Base-by-base conservation (phyloP, 2,888 invertebrate genomes). In the Odontothrips loti region DNA sequence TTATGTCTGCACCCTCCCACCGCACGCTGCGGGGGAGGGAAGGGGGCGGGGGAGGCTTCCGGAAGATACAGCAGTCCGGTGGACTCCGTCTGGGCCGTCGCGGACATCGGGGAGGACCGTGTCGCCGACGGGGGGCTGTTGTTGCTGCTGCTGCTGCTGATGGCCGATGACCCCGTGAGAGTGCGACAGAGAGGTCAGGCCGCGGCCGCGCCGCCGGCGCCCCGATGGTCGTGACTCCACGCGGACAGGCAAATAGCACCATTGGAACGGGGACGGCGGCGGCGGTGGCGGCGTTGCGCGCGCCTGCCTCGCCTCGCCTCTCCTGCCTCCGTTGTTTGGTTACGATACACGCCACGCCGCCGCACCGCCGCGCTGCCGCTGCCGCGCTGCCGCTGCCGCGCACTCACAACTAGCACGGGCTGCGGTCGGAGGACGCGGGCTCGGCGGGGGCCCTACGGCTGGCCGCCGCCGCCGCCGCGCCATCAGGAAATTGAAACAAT, bases 401-500 rank as follows among this genome's bases (percentile, higher is more conserved):
- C 27, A 27, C 68, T 75, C 27, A 75, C 27, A 75, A 27, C 68
- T 75, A 75, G 68, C 68, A 27, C 68, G 68, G 68, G 27, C 68
- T 75, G 68, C 68, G 68, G 68, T 75, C 68, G 68, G 23, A 11
- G 68, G 68, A 20, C 68, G 68, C 68, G 23, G 63, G 63, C 63
- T n/a, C 11, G 23, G 23, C 68, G 20, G 23, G 68, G 63, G 63
- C 63, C 68, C 51, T 51, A 20, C 15, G 51, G 51, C 51, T 20
- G 68, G 27, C n/a, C 68, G 68, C 68, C 63, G 63, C 63, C n/a
- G 63, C 63, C 17, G 63, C 63, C 51, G 17, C 68, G 68, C 23
- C 68, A 68, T 68, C 68, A 75, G 68, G 68, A 75, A 75, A 75
- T 75, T 75, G 68, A 75, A 75, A 75, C 68, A 75, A 75, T 75